Percentiles rank a stretch among this genome's conserved stretches.
These are phyloP conservation scores for Conopomorpha cramerella DNA, from an alignment of 1,140 invertebrate genomes.

Conservation along the genomic window DNA sequence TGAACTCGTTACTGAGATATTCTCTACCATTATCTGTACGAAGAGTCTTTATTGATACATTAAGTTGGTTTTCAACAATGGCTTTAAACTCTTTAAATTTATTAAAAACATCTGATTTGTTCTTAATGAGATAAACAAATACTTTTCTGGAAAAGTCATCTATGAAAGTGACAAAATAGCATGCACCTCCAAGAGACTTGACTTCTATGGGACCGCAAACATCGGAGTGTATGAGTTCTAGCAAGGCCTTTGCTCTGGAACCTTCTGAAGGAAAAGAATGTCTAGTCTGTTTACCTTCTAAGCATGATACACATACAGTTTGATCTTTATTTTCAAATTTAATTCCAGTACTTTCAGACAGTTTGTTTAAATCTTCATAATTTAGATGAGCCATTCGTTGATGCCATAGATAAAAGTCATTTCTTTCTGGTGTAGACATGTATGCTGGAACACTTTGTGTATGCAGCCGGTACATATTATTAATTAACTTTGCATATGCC, in stretches of 20 bases:
- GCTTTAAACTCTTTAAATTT: slow-evolving; percentile 16
- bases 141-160: slow-evolving; percentile 32
- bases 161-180: slow-evolving; percentile 35
- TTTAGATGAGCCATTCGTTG: slow-evolving; percentile 14
- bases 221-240: slow-evolving; percentile 20
- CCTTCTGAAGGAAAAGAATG: slow-evolving; percentile 8
- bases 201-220: slow-evolving; percentile 34
- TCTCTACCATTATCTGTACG: slow-evolving; percentile 6
- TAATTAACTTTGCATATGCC: no score
- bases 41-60: slow-evolving; percentile 2
- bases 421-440: slow-evolving; percentile 7
- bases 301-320: slow-evolving; percentile 9
- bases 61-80: background rate
- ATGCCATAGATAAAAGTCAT: slow-evolving; percentile 13
- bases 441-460: slow-evolving; percentile 12
- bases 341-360: slow-evolving; percentile 9
- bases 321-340: slow-evolving; percentile 13
- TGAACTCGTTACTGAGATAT: slow-evolving; percentile 4
- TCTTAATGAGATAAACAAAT: slow-evolving; percentile 28
- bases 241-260: background rate
- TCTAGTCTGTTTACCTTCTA: slow-evolving; percentile 17
- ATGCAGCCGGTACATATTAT: slow-evolving; percentile 17
- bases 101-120: slow-evolving; percentile 28
- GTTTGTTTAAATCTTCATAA: slow-evolving; percentile 13
- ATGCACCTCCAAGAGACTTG: slow-evolving; percentile 14